These are phyloP conservation scores for Cotesia congregata DNA, from an alignment of 2,888 invertebrate genomes.

Conservation along the genomic window DNA sequence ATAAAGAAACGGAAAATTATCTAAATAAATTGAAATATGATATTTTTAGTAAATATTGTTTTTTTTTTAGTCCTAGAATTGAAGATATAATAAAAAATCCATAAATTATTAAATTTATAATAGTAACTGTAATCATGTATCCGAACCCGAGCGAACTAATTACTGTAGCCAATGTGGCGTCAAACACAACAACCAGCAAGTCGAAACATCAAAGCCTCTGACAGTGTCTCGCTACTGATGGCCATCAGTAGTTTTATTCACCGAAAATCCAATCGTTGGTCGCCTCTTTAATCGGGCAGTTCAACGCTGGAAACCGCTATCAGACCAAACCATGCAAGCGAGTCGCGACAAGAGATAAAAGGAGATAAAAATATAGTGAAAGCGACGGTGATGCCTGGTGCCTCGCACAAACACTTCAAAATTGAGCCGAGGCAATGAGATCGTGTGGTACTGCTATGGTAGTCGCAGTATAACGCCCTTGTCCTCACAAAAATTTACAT, in stretches of 20 bases:
- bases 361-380: neutral
- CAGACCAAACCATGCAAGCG: neutral
- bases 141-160: neutral
- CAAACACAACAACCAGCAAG: conserved; percentile 5
- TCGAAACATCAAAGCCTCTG: conserved; percentile 29
- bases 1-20: neutral
- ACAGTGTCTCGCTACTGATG: conserved; percentile 6
- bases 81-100: no score
- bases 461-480: conserved; percentile 42
- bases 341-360: conserved; percentile 16
- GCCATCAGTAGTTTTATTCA: conserved; percentile 1
- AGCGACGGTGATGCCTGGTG: conserved; percentile 31
- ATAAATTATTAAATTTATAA: neutral
- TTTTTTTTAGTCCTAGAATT: no score
- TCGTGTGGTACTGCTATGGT: conserved; percentile 7
- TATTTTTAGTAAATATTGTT: neutral
- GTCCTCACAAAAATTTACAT: conserved; percentile 63
- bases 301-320: neutral
- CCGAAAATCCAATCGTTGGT: conserved; percentile 25
- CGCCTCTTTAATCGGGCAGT: conserved; percentile 23
- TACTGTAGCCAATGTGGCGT: conserved; percentile 4
- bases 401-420: conserved; percentile 41
- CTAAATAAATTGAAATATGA: neutral
- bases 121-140: neutral
- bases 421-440: conserved; percentile 35